Conservation (phyloP, 2,888 invertebrate species). For the Drosophila fulvimacula region DNA sequence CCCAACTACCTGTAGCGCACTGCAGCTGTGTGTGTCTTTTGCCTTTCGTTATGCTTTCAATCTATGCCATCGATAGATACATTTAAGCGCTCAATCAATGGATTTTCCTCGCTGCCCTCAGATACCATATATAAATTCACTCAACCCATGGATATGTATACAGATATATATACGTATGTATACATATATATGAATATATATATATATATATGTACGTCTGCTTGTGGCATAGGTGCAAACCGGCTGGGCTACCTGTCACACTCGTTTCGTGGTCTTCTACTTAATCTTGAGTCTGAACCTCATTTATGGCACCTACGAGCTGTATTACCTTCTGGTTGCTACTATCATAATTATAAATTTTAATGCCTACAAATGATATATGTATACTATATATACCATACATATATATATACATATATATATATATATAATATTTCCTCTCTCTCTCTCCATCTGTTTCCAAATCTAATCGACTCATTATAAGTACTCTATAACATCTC, state of each 20-base stretch:
- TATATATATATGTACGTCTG: neutral
- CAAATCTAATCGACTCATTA: conserved; percentile 15
- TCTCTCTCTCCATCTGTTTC: neutral
- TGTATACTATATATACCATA: neutral
- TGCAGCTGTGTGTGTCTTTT: conserved; percentile 7
- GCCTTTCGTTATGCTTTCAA: conserved; percentile 42
- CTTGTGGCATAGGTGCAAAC: conserved; percentile 7
- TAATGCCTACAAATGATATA: conserved; percentile 9
- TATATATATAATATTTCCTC: neutral
- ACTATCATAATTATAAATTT: conserved; percentile 50
- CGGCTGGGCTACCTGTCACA: conserved; percentile 67
- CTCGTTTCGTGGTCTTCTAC: conserved; percentile 32
- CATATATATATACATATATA: neutral
- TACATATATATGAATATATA: neutral
- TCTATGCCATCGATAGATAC: conserved; percentile 52
- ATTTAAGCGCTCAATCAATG: conserved; percentile 57
- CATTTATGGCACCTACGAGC: conserved; percentile 19
- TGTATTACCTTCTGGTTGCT: neutral
- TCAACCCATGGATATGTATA: conserved; percentile 12
- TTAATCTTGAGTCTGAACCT: conserved; percentile 31
- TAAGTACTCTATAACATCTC: conserved; percentile 7
- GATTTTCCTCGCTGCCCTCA: conserved; percentile 43
- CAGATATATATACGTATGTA: too few relatives aligned
- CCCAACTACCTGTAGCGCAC: conserved; percentile 36
- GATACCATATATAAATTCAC: conserved; percentile 19